phyloP scores from a whole-genome alignment of 2,888 invertebrate species.

The Acanthosepion lycidas region DNA sequence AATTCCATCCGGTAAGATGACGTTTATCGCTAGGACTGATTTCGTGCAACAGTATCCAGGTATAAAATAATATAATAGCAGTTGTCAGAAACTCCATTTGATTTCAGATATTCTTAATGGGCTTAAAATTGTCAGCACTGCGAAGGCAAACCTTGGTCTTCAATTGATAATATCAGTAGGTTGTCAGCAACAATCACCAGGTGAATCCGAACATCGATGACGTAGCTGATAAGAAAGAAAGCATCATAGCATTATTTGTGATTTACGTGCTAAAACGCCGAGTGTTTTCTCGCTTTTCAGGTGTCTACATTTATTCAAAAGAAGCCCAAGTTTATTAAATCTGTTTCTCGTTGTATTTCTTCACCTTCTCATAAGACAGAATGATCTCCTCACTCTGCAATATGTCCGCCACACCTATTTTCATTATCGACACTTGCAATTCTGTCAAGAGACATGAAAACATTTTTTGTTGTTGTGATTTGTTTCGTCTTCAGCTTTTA shows the following conservation, averaged over 20 bases:
- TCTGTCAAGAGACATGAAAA: background rate
- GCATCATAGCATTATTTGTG: background rate
- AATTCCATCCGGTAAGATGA: too few relatives aligned
- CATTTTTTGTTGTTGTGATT: too few relatives aligned
- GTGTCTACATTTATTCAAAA: background rate
- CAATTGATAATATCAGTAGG: background rate
- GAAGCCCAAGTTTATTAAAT: background rate
- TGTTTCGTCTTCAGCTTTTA: background rate
- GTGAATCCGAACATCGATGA: background rate
- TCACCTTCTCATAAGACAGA: background rate
- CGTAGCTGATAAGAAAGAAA: background rate
- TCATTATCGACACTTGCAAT: background rate
- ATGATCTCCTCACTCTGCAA: background rate
- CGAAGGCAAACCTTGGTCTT: background rate
- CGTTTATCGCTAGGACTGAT: too few relatives aligned
- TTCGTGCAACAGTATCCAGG: background rate
- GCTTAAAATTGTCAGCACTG: background rate
- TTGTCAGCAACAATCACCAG: background rate
- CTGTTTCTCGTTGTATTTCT: background rate
- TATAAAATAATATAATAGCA: background rate
- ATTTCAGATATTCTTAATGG: background rate
- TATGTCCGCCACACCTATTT: background rate
- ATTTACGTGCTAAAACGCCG: background rate
- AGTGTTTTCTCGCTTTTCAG: background rate
- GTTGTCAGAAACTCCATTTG: background rate